Evolutionary conservation across 2,888 invertebrate genomes (phyloP), one percentile per base, ranked within the genome.

Genomic region (Epirrita christyi): DNA sequence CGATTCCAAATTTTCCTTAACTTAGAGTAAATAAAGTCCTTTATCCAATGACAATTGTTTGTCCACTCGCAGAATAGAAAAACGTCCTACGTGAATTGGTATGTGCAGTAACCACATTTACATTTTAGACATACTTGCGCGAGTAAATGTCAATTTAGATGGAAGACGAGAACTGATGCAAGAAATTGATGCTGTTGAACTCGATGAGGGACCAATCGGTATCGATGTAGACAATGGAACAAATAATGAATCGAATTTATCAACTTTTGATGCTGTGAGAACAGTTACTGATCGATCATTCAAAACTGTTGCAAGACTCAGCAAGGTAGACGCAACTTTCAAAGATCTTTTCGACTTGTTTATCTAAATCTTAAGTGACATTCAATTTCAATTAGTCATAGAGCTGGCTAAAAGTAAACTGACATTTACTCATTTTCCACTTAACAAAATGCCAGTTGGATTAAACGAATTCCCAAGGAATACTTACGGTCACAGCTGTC

Each of bases 131-230:
- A 84, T 86, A 83, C 86, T 86, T 82, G 85, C 78, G 78, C 81
- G 86, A 87, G 87, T 89, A 89, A 88, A 90, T 88, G 89, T 89
- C 89, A 89, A 90, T 89, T 89, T 88, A 88, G 88, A 86, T 85
- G 82, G 84, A 83, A 82, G 81, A 83, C 80, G 83, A 80, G 82
- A 71, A 80, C 78, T 79, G 84, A 83, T 81, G 83, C 81, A 78
- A 81, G 76, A 83, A 86, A 85, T 85, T 86, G 87, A 85, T 83
- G 87, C 85, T 85, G 88, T 86, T 88, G 87, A 88, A 86, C 86
- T 78, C 82, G 71, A 21, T 21, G 21, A 76, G 73, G 75, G 83
- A 81, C 85, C 80, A 81, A 85, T 85, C 80, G 80, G 80, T 46
- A 53, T 53, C 79, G 81, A 83, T 75, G 72, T 69, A 72, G 72